Conservation (phyloP, 2,113 vertebrate genomes). For the Hirundichthys speculiger region DNA sequence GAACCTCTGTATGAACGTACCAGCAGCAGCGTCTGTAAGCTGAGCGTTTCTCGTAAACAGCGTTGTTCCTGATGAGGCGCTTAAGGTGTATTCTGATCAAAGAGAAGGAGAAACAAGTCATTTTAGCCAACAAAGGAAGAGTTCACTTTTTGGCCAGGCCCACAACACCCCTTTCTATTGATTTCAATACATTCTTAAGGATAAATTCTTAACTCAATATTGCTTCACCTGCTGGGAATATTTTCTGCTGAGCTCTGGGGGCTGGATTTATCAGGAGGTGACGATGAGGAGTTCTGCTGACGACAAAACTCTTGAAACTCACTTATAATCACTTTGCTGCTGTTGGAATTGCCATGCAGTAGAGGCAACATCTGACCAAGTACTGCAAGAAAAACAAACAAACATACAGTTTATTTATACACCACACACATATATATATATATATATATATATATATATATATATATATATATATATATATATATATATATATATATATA, state of each 20-base stretch:
- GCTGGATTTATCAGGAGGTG: constrained; percentile 53
- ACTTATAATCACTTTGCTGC: constrained; percentile 91
- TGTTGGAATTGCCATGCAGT: constrained; percentile 92
- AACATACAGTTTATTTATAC: no score
- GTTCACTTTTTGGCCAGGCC: neutral
- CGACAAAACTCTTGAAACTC: constrained; percentile 95
- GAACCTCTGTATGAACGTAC: constrained; percentile 90
- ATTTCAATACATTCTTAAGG: no score
- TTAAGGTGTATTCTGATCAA: constrained; percentile 86
- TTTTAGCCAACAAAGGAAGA: no score
- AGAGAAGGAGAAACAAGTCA: neutral
- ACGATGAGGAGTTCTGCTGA: constrained; percentile 49
- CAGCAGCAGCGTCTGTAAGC: constrained; percentile 88
- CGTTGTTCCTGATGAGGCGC: constrained; percentile 89
- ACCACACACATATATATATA: no score
- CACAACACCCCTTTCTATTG: no score
- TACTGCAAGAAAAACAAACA: constrained; percentile 36
- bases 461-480: no score
- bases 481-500: no score
- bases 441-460: no score
- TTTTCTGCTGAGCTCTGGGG: constrained; percentile 65
- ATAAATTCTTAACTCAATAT: neutral
- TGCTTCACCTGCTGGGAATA: constrained; percentile 84
- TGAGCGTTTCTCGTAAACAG: constrained; percentile 91
- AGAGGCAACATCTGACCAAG: constrained; percentile 86